Conservation (phyloP, 2,888 invertebrate species). For the Horisme vitalbata region DNA sequence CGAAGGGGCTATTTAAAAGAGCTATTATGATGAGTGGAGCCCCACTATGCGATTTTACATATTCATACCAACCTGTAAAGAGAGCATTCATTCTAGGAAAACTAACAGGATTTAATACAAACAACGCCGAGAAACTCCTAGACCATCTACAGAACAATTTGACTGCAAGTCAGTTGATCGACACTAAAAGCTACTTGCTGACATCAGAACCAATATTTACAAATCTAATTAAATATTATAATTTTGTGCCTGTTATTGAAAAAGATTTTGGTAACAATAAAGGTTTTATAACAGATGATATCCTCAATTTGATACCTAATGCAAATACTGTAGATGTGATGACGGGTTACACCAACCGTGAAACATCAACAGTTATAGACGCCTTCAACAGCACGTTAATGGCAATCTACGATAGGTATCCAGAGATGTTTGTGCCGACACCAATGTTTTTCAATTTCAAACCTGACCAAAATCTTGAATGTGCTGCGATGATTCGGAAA, state of each 20-base stretch:
- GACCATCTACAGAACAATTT: slow-evolving; percentile 38
- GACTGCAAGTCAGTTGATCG: slow-evolving; percentile 31
- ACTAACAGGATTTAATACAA: slow-evolving; percentile 37
- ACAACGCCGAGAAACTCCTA: slow-evolving; percentile 37
- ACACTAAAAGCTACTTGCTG: slow-evolving; percentile 20
- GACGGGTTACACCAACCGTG: slow-evolving; percentile 13
- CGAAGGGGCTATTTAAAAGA: slow-evolving; percentile 54
- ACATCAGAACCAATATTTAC: slow-evolving; percentile 24
- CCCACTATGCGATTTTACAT: slow-evolving; percentile 67
- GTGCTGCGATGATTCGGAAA: slow-evolving; percentile 9
- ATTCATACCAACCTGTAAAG: slow-evolving; percentile 75
- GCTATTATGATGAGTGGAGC: slow-evolving; percentile 86
- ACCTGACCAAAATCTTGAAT: slow-evolving; percentile 4
- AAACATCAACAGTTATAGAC: neutral
- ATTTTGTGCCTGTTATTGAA: slow-evolving; percentile 40
- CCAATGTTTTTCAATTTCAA: neutral
- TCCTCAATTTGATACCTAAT: slow-evolving; percentile 2
- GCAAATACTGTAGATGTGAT: slow-evolving; percentile 20
- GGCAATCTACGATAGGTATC: slow-evolving; percentile 7
- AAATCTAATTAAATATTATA: slow-evolving; percentile 7
- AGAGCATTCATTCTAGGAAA: slow-evolving; percentile 40
- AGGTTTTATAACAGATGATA: slow-evolving; percentile 12
- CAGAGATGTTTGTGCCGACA: slow-evolving; percentile 20
- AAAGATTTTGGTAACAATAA: slow-evolving; percentile 35
- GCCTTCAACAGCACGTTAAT: neutral